Percentiles rank a stretch among this genome's conserved stretches.
phyloP scores from a whole-genome alignment of 2,888 invertebrate species.

The Encarsia formosa region DNA sequence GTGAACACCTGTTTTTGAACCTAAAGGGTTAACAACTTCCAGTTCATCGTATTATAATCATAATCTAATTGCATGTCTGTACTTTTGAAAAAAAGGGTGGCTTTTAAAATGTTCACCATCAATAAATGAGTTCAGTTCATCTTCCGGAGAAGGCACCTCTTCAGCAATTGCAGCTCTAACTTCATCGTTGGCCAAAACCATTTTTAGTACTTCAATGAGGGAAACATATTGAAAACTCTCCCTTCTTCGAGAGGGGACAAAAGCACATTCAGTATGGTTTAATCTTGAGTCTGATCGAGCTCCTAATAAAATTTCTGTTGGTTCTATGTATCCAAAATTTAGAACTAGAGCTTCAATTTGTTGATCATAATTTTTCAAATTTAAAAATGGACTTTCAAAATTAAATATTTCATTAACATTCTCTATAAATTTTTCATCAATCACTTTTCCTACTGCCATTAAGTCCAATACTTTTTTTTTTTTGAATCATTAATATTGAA shows the following conservation, averaged over 20 bases:
- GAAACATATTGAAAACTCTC: slow-evolving; percentile 29
- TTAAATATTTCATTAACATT: slow-evolving; percentile 6
- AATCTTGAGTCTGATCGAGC: slow-evolving; percentile 19
- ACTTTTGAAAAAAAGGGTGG: slow-evolving; percentile 18
- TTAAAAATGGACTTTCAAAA: slow-evolving; percentile 19
- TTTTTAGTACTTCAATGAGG: slow-evolving; percentile 18
- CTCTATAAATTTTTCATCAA: slow-evolving; percentile 1
- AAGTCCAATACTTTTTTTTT: not conserved
- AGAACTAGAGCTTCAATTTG: slow-evolving; percentile 23
- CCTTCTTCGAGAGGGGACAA: slow-evolving; percentile 6
- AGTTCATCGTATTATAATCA: slow-evolving; percentile 28
- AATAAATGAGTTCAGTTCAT: slow-evolving; percentile 14
- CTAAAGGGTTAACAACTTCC: slow-evolving; percentile 27
- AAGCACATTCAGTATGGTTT: slow-evolving; percentile 11
- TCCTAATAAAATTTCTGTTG: slow-evolving; percentile 19
- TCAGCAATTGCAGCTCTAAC: slow-evolving; percentile 16
- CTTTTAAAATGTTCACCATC: slow-evolving; percentile 21
- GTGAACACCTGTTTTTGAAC: slow-evolving; percentile 28
- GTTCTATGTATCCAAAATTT: slow-evolving; percentile 19
- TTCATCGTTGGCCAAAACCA: slow-evolving; percentile 19
- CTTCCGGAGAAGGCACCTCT: slow-evolving; percentile 20
- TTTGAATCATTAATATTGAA: not conserved
- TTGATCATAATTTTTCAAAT: slow-evolving; percentile 16
- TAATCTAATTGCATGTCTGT: slow-evolving; percentile 17
- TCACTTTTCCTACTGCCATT: not conserved